Evolutionary conservation across 2,113 vertebrate genomes (phyloP), one percentile per base, ranked within the genome.

Genomic region (Sorex araneus): DNA sequence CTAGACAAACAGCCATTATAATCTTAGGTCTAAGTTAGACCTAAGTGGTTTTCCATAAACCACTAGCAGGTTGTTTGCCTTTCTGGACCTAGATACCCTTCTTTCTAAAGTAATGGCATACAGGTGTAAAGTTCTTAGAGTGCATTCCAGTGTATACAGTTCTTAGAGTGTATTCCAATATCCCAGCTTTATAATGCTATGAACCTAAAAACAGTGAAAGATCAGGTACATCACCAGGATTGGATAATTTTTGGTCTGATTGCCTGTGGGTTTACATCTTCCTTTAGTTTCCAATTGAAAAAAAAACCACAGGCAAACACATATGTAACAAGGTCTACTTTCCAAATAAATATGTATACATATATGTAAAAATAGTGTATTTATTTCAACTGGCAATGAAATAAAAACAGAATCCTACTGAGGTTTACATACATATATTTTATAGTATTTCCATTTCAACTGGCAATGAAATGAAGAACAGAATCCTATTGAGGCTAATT

Each of bases 391-490:
- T 76, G 40, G 40, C 30, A 30, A 69, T 63, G 21, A 89, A 63
- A 80, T 81, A 70, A 78, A 25, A 84, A 89, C 23, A 70, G 69
- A 84, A 80, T 85, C 6, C 1, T 28, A 50, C 8, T 70, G 47
- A 80, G 47, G 6, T 34, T 28, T 32, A 75, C 21, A 36, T 69
- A 64, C n/a, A n/a, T n/a, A n/a, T n/a, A n/a, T n/a, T n/a, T n/a
- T n/a, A n/a, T n/a, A n/a, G 40, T 40, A 40, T 40, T 40, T 40
- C 36, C 67, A 74, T 74, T 69, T 50, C 12, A 85, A 75, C 23
- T 76, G 40, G 40, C 30, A 30, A 69, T 63, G 21, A 89, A 63
- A 80, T 81, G 80, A 70, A 78, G n/a, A 84, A 89, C 23, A 70
- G 69, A 84, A 80, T 85, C 6, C 1, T 28, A 50, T 6, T 70